Conservation (phyloP, 2,113 vertebrate species). For the Equus przewalskii region DNA sequence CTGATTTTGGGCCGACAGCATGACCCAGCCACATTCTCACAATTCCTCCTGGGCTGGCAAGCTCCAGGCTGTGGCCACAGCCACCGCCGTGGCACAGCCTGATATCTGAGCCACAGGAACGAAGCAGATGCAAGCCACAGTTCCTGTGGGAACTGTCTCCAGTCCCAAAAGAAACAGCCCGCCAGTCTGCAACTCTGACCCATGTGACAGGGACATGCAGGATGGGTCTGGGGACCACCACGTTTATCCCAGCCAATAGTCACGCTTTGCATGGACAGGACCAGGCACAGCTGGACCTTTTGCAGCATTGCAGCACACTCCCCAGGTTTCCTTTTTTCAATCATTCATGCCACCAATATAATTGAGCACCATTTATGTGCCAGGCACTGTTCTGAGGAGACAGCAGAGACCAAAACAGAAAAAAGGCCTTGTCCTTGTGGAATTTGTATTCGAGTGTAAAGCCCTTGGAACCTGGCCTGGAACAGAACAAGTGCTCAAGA, state of each 20-base stretch:
- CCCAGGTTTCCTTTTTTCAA: neutral
- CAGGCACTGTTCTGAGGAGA: neutral
- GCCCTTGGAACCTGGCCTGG: neutral
- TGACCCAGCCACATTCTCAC: neutral
- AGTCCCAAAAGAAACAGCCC: neutral
- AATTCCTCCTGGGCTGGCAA: neutral
- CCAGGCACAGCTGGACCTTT: fast-evolving
- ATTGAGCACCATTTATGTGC: fast-evolving
- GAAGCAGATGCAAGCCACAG: neutral
- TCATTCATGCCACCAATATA: neutral
- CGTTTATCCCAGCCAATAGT: fast-evolving
- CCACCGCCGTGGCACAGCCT: neutral
- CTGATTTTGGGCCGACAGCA: neutral
- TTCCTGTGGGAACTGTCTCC: neutral
- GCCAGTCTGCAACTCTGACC: neutral
- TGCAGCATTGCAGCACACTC: neutral
- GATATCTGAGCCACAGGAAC: neutral
- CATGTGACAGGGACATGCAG: neutral
- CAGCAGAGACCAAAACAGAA: neutral
- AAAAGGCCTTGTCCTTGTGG: neutral
- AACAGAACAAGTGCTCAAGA: neutral
- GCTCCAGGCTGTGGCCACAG: neutral
- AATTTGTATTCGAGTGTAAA: neutral
- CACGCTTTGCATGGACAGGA: fast-evolving
- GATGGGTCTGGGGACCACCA: neutral